Base-by-base conservation (phyloP, 30 jellyfish, hydroid and myxozoan genomes). In the Pseudorhiza aurosa region DNA sequence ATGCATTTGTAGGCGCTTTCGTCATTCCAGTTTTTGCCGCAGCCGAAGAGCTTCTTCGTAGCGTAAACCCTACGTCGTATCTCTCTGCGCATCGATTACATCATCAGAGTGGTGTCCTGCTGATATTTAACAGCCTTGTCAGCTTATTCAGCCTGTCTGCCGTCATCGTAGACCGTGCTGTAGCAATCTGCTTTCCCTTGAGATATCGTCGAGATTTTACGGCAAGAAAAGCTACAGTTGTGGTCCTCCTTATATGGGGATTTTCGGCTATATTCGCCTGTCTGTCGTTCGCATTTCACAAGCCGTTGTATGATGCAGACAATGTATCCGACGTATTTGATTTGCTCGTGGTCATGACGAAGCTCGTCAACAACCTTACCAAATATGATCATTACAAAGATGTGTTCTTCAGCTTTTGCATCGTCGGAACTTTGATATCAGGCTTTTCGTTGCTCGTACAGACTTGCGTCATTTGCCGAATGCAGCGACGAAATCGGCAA, bases 21-120 rank as follows among this genome's bases (percentile, higher is more conserved):
- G 73, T 76, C 43, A 76, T 76, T 4, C 88, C 88, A 12, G 12
- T 76, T 26, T 76, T 76, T 50, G 47, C 43, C 17, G 68, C 30
- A 11, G 24, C 80, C 8, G 80, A 76, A 39, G 33, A 19, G 42
- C 4, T 30, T 21, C 49, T 17, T 1, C 30, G 19, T 8, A 33
- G 42, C 1, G 51, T 45, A 12, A 14, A 29, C 30, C 9, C 3
- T 7, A 43, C 18, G 11, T 12, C 31, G 8, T 42, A 8, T 15
- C 14, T 76, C 2, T 15, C 40, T 12, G 31, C 36, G 1, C 19
- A 30, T 25, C 53, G 70, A 19, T 19, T 60, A 6, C 80, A 76
- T 42, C 88, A 76, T 21, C 47, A 29, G 30, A 58, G 71, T 26
- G 67, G 79, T 5, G 32, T 59, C 0, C 39, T 76, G 58, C 30